Evolutionary conservation across 2,113 vertebrate species (phyloP), one percentile per base, ranked within the genome.

Genomic region (Microtus oregoni): DNA sequence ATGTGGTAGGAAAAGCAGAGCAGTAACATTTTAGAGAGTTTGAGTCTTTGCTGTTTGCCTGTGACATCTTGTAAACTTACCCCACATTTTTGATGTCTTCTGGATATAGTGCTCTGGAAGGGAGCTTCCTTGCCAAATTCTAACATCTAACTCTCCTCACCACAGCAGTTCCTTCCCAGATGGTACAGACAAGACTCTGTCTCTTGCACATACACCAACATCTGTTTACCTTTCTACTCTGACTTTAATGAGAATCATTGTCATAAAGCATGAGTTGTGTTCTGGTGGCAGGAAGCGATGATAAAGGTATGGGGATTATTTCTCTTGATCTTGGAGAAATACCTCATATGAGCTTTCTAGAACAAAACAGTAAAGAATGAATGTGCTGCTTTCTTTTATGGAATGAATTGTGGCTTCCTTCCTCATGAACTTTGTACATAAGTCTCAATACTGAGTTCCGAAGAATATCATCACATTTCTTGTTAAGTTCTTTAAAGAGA

Each of bases 281-380:
- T 94, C 75, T 11, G 2, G n/a, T 81, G 61, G 17, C 85, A 65
- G 75, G 41, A 86, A 75, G 15, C 13, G 30, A 78, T 78, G 8
- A n/a, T n/a, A 67, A 94, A 88, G 4, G 32, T 76, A 8, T 73
- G 26, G 13, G 35, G 2, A 95, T 8, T 89, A 61, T 70, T 44
- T 79, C 4, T 15, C 30, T 5, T 58, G 19, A 7, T 58, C 58
- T 58, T 58, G 58, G 12, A 76, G 61, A 78, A 19, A 20, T 73
- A 17, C 65, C 35, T 92, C 32, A 72, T 3, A 61, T 12, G 15
- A 11, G 32, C 38, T 94, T 89, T 81, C 8, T 38, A 28, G 24
- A 90, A 41, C 86, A 24, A 94, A 91, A 14, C 3, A 47, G 67
- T 82, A 55, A 91, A 83, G 73, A 93, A 73, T n/a, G 12, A 89